Evolutionary conservation across 2,797 vertebrate genomes (phyloP).

Genomic region (Erithacus rubecula): DNA sequence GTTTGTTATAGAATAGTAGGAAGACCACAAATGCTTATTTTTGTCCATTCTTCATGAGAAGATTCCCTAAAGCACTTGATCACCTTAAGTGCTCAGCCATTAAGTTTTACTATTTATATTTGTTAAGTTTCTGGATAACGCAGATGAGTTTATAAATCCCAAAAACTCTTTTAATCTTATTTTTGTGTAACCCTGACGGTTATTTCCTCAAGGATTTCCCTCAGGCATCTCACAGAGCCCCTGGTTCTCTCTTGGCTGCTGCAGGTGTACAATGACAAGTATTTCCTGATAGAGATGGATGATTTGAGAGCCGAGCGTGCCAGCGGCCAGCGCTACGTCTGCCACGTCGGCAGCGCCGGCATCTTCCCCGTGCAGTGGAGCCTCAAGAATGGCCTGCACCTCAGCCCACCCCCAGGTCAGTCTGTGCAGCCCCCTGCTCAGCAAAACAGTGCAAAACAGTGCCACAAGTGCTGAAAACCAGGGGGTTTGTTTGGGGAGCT

Average conservation of each 20-base stretch:
- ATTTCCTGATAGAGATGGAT: conserved; percentile 91
- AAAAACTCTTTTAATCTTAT: background rate
- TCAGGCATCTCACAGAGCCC: background rate
- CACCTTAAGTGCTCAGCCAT: background rate
- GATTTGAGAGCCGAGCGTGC: conserved; percentile 80
- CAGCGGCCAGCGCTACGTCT: conserved; percentile 78
- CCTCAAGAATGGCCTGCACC: conserved; percentile 90
- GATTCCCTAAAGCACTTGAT: background rate
- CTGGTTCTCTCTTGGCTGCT: conserved; percentile 16
- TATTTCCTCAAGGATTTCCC: background rate
- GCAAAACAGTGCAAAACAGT: background rate
- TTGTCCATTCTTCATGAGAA: background rate
- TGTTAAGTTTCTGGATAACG: background rate
- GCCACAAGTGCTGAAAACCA: background rate
- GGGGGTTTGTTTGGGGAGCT: background rate
- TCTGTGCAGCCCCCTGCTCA: background rate
- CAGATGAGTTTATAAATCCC: background rate
- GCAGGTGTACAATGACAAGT: conserved; percentile 90
- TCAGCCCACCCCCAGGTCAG: conserved; percentile 88
- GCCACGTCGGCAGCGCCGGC: conserved; percentile 86
- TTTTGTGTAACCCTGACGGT: background rate
- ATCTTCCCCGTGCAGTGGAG: conserved; percentile 95
- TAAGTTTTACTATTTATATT: background rate
- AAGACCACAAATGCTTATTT: background rate
- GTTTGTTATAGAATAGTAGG: background rate